phyloP scores from a whole-genome alignment of 1,140 invertebrate species.

The Psilanteris sp. region DNA sequence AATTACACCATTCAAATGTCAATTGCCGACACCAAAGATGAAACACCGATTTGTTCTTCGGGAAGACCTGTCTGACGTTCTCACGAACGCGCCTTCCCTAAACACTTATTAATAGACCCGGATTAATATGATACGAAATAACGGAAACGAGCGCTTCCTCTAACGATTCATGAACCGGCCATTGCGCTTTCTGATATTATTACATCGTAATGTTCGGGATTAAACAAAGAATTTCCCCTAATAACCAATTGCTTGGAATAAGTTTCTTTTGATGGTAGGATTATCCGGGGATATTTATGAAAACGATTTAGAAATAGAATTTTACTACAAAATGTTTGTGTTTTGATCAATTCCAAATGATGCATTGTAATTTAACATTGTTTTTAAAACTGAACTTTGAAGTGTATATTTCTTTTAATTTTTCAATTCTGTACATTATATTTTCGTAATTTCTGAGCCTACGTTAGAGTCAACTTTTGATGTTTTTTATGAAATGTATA shows the following conservation, averaged over 20 bases:
- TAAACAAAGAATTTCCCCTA: background rate
- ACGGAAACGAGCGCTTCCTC: slow-evolving; percentile 22
- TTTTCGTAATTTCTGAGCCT: too few relatives aligned
- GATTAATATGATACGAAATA: slow-evolving; percentile 37
- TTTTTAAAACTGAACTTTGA: too few relatives aligned
- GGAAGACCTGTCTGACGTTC: slow-evolving; percentile 13
- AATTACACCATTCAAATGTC: slow-evolving; percentile 5
- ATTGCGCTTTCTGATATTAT: slow-evolving; percentile 21
- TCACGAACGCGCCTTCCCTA: slow-evolving; percentile 15
- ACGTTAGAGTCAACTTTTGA: too few relatives aligned
- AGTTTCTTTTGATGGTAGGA: too few relatives aligned
- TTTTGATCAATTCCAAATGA: too few relatives aligned
- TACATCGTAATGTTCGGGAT: background rate
- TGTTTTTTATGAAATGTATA: too few relatives aligned
- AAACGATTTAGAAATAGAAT: too few relatives aligned
- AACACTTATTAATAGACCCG: slow-evolving; percentile 31
- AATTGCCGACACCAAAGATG: background rate
- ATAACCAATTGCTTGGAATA: slow-evolving; percentile 1
- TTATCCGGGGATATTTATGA: too few relatives aligned
- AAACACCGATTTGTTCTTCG: background rate
- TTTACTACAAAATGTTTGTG: too few relatives aligned
- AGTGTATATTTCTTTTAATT: too few relatives aligned
- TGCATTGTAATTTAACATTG: too few relatives aligned
- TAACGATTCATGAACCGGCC: slow-evolving; percentile 5
- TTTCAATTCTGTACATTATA: too few relatives aligned